Evolutionary conservation across 2,888 invertebrate species (phyloP), one percentile per base, ranked within the genome.

Genomic region (Caenorhabditis drosophilae): DNA sequence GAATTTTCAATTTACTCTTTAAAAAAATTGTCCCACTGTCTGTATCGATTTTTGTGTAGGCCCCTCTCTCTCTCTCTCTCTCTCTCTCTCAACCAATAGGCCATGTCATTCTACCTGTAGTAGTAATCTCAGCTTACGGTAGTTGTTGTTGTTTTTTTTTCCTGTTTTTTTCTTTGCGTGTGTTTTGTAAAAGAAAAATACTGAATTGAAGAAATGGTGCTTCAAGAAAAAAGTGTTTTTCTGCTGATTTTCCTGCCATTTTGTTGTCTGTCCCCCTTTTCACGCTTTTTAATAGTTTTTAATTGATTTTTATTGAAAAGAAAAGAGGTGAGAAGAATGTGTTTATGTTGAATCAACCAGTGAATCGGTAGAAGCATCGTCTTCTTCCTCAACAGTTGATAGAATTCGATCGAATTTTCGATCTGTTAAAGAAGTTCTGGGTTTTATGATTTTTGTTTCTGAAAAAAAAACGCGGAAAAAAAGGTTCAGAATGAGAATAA

Each of bases 331-430:
- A n/a, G n/a, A n/a, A n/a, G n/a, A n/a, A n/a, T n/a, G n/a, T n/a
- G n/a, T n/a, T n/a, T n/a, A n/a, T n/a, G n/a, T n/a, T n/a, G n/a
- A n/a, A n/a, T n/a, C n/a, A n/a, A n/a, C n/a, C n/a, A n/a, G n/a
- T n/a, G n/a, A n/a, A n/a, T 42, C 42, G 4, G 18, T 22, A 18
- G n/a, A n/a, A n/a, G 22, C 42, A 3, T 42, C 42, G 2, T 49
- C 40, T 34, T 61, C 61, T 27, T 61, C 61, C 34, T 47, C 42
- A n/a, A 61, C 61, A 26, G 55, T 61, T 4, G 61, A 61, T 38
- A 61, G 40, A 34, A 51, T 55, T 42, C 55, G 45, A 15, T 61
- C 61, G 38, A 61, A 47, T 38, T 59, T 59, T n/a, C 47, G 50
- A 7, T 34, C n/a, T 2, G 41, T 23, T 34, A 40, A 26, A 22